A percentile compares a stretch with the other conserved stretches of the same genome.
phyloP scores from a whole-genome alignment of 2,113 vertebrate species.

The Grallaria varia region DNA sequence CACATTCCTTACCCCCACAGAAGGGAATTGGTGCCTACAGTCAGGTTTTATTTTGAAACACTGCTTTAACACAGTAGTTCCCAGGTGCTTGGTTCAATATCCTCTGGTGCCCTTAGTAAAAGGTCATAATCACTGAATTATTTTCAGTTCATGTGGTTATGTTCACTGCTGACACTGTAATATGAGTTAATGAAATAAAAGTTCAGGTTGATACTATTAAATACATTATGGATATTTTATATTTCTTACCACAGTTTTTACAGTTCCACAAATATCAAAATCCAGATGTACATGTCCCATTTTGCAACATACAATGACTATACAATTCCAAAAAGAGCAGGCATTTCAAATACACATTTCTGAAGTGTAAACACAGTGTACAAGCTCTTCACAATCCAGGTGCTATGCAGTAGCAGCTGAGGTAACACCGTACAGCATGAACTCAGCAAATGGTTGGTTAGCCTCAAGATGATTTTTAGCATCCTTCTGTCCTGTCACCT shows the following conservation, averaged over 20 bases:
- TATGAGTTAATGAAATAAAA: background rate
- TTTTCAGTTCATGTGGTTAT: background rate
- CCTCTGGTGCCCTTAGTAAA: background rate
- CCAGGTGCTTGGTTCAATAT: background rate
- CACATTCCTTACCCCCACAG: background rate
- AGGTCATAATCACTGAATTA: background rate
- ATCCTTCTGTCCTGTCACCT: conserved; percentile 50
- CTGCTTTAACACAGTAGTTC: background rate
- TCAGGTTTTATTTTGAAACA: background rate
- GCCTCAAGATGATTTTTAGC: conserved; percentile 34
- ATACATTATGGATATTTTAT: conserved; percentile 49
- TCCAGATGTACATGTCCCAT: conserved; percentile 63
- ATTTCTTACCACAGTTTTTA: conserved; percentile 66
- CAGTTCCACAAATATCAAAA: conserved; percentile 73
- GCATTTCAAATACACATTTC: conserved; percentile 66
- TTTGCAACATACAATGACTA: conserved; percentile 58
- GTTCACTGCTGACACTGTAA: background rate
- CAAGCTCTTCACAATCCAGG: conserved; percentile 50
- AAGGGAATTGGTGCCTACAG: background rate
- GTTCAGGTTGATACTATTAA: background rate
- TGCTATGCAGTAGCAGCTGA: conserved; percentile 66
- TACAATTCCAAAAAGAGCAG: conserved; percentile 72
- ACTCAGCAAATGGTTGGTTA: conserved; percentile 14
- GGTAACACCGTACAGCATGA: conserved; percentile 10
- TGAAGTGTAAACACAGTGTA: conserved; percentile 73